Base-by-base conservation (phyloP, 2,113 vertebrate genomes). In the Onychorhynchus coronatus region DNA sequence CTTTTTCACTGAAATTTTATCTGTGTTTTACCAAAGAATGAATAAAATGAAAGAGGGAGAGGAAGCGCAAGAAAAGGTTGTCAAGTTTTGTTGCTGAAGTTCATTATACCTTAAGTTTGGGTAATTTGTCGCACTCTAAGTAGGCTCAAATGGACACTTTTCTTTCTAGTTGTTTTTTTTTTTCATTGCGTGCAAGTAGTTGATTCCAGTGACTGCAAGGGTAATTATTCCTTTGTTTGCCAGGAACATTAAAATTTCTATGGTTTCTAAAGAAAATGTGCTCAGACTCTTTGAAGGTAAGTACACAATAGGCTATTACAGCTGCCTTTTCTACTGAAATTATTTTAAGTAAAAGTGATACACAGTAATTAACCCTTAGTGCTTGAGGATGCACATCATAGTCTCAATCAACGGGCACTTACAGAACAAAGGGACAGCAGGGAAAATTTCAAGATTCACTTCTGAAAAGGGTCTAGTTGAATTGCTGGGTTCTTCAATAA, bases 161-260 rank as follows among this genome's bases (percentile, higher is more conserved):
- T 72, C 47, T 49, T 79, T 61, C 35, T 28, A 27, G 63, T 6
- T 88, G 6, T 24, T 88, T 62, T 67, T 24, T 88, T 62, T 67
- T 91, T 47, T 3, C 8, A 14, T 72, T 3, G 0, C 87, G 61
- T 75, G 53, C 80, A 70, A 46, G 42, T 81, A 4, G 2, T 63
- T 94, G 85, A 84, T 90, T 96, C 55, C 83, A 59, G 6, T 89
- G 89, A 82, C 87, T 95, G 70, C 68, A 52, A 59, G 47, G 20
- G 52, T 92, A 95, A 96, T 97, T 96, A 96, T 91, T 90, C 92
- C 89, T 94, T 92, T 97, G 89, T 97, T 96, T 94, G 94, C 65
- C 37, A 77, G 88, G 93, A 93, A 91, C 93, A 85, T 87, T 85
- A 71, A 78, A 96, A 97, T 96, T 92, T 83, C 85, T 85, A 65